A percentile compares a stretch with the other conserved stretches of the same genome.
phyloP scores from a whole-genome alignment of 2,797 vertebrate species.

The Eulemur coronatus region DNA sequence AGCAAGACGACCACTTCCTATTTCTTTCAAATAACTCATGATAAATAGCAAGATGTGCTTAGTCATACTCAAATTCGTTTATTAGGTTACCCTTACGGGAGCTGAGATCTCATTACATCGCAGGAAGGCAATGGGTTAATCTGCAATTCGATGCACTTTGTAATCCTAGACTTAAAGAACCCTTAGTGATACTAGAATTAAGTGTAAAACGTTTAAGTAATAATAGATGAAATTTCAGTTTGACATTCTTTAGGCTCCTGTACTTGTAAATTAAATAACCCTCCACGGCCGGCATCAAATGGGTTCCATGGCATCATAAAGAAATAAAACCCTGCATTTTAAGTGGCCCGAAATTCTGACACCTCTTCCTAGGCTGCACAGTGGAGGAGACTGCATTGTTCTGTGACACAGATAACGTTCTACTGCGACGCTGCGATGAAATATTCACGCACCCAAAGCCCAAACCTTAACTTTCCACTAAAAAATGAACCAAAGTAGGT shows the following conservation, averaged over 20 bases:
- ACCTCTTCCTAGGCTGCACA: background rate
- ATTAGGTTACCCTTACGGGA: slow-evolving; percentile 59
- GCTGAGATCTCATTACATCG: slow-evolving; percentile 54
- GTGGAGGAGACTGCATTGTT: background rate
- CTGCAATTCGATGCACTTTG: slow-evolving; percentile 67
- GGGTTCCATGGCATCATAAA: background rate
- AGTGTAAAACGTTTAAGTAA: background rate
- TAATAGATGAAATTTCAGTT: background rate
- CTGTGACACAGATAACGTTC: slow-evolving; percentile 26
- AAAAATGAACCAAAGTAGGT: background rate
- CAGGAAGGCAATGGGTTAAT: slow-evolving; percentile 55
- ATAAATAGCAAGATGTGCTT: slow-evolving; percentile 68
- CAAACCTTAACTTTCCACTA: background rate
- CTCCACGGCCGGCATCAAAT: background rate
- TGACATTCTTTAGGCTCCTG: background rate
- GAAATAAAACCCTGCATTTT: background rate
- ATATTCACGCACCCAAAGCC: background rate
- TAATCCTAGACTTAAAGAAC: slow-evolving; percentile 57
- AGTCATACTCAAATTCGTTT: slow-evolving; percentile 62
- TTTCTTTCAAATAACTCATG: slow-evolving; percentile 52
- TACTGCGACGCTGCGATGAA: background rate
- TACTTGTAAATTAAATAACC: background rate
- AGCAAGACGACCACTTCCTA: background rate
- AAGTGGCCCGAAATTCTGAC: slow-evolving; percentile 10
- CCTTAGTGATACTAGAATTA: slow-evolving; percentile 3